Evolutionary conservation across 2,797 vertebrate genomes (phyloP).

Genomic region (Hemibagrus guttatus): DNA sequence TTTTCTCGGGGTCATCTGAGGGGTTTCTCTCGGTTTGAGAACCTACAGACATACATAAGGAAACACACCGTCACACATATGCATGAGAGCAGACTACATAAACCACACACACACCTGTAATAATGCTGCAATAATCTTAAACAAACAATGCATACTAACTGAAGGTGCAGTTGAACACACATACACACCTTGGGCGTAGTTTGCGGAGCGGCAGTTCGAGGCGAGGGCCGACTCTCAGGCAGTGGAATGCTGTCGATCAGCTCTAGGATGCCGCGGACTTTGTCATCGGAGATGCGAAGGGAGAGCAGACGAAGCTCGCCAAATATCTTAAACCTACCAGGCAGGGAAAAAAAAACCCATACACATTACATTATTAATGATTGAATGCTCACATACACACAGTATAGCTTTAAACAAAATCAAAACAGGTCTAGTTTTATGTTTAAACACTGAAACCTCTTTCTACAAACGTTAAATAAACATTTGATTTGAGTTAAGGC

Average conservation of each 20-base stretch:
- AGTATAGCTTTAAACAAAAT: not conserved
- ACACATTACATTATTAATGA: not conserved
- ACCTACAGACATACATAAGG: conserved; percentile 40
- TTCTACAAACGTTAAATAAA: not conserved
- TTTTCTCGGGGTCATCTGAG: conserved; percentile 78
- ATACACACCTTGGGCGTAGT: conserved; percentile 72
- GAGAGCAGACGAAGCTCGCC: conserved; percentile 90
- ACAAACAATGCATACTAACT: not conserved
- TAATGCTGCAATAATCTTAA: conserved; percentile 17
- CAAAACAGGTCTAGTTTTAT: not conserved
- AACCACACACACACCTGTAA: conserved; percentile 4
- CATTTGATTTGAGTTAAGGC: not conserved
- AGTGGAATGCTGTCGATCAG: conserved; percentile 92
- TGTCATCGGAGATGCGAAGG: conserved; percentile 89
- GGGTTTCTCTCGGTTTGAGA: conserved; percentile 68
- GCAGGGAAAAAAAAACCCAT: not conserved
- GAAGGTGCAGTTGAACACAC: conserved; percentile 4
- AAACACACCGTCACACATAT: not conserved
- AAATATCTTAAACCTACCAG: conserved; percentile 87
- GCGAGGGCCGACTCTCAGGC: conserved; percentile 76
- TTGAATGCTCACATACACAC: not conserved
- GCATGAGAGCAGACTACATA: not conserved
- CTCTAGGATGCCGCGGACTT: conserved; percentile 85
- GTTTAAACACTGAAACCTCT: not conserved
- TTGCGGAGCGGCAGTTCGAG: conserved; percentile 62